These are phyloP conservation scores for Cotesia chilonis DNA, from an alignment of 1,140 invertebrate genomes.

Conservation along the genomic window DNA sequence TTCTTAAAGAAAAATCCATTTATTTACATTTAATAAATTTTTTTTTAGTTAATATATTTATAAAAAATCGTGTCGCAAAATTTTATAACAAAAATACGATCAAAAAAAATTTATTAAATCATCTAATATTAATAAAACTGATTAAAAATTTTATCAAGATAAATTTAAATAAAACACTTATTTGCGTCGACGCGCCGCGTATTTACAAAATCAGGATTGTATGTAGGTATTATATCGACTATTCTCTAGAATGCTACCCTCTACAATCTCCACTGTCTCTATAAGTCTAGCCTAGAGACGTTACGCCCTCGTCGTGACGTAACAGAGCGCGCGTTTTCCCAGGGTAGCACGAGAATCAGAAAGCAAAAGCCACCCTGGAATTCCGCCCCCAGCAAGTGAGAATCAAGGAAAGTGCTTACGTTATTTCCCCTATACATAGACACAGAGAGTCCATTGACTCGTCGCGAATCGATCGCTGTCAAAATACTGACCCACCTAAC, in stretches of 20 bases:
- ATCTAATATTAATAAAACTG: too few species aligned
- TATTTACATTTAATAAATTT: too few species aligned
- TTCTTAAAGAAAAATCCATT: too few species aligned
- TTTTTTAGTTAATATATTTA: too few species aligned
- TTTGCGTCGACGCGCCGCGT: conserved; percentile 57
- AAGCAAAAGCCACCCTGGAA: conserved; percentile 33
- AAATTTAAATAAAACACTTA: conserved; percentile 11
- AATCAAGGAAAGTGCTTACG: conserved; percentile 14
- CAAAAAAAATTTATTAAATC: too few species aligned
- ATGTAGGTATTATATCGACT: conserved; percentile 34
- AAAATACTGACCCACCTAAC: conserved; percentile 48
- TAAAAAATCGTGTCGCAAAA: too few species aligned
- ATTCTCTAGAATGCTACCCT: too few species aligned
- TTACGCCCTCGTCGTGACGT: conserved; percentile 51
- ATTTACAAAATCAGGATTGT: conserved; percentile 52
- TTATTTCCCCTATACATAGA: neutral
- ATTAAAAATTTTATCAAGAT: neutral
- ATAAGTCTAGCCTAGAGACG: neutral
- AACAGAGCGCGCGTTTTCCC: conserved; percentile 61
- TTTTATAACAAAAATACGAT: too few species aligned
- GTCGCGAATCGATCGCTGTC: conserved; percentile 16
- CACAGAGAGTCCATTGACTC: neutral
- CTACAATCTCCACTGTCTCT: too few species aligned
- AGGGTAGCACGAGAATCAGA: conserved; percentile 48
- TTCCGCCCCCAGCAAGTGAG: neutral